Evolutionary conservation across 2,888 invertebrate species (phyloP).

Genomic region (Drosophila gaucha): DNA sequence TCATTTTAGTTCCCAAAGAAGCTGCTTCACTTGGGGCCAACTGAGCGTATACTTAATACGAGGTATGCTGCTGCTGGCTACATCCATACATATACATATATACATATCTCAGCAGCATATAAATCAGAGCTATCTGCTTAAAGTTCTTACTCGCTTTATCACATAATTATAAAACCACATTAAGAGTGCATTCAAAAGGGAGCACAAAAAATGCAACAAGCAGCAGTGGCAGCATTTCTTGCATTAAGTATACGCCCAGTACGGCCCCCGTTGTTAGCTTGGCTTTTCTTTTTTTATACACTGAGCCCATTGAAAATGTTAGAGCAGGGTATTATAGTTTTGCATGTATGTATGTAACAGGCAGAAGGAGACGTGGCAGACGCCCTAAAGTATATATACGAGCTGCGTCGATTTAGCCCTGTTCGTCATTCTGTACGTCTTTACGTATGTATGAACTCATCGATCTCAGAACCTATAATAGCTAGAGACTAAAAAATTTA

Average conservation of each 20-base stretch:
- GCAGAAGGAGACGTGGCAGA: too few species aligned
- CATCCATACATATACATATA: neutral
- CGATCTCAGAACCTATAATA: too few species aligned
- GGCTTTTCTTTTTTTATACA: slow-evolving; percentile 2
- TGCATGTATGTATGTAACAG: too few species aligned
- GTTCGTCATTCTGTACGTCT: too few species aligned
- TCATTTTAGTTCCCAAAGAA: neutral
- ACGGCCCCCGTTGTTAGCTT: slow-evolving; percentile 11
- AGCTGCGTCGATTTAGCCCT: too few species aligned
- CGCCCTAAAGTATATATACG: too few species aligned
- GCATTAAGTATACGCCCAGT: slow-evolving; percentile 41
- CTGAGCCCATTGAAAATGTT: too few species aligned
- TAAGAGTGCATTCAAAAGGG: neutral
- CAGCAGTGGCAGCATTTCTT: slow-evolving; percentile 11
- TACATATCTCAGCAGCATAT: neutral
- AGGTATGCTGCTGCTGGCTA: neutral
- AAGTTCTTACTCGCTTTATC: neutral
- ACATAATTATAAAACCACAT: neutral
- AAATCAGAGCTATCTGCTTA: neutral
- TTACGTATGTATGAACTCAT: too few species aligned
- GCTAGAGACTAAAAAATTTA: too few species aligned
- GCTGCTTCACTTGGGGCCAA: neutral
- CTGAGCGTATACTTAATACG: neutral
- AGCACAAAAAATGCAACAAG: neutral
- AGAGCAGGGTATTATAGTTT: too few species aligned